Conservation (phyloP, 2,888 invertebrate genomes). For the Diachrysia chrysitis region DNA sequence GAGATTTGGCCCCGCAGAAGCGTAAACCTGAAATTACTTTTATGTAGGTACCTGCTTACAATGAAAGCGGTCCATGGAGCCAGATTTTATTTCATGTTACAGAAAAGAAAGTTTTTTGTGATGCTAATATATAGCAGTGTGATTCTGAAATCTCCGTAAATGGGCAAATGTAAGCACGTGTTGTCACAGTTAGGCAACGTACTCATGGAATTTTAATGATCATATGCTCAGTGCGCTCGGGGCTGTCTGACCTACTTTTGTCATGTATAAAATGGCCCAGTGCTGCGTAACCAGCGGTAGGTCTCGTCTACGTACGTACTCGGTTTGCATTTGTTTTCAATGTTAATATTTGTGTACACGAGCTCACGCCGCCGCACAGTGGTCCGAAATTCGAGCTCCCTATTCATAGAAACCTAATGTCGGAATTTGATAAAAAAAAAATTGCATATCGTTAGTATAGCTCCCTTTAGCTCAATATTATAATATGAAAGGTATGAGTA, state of each 20-base stretch:
- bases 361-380: too few relatives aligned
- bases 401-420: too few relatives aligned
- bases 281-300: constrained; percentile 3
- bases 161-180: constrained; percentile 21
- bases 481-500: too few relatives aligned
- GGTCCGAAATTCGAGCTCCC: too few relatives aligned
- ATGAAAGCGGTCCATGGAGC: neutral
- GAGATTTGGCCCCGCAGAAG: neutral
- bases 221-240: constrained; percentile 37
- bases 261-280: constrained; percentile 24
- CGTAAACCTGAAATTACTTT: constrained; percentile 13
- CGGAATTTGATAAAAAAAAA: too few relatives aligned
- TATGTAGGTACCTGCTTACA: constrained; percentile 1
- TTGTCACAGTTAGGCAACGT: constrained; percentile 27
- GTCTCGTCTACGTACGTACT: constrained; percentile 10
- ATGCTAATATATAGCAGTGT: constrained; percentile 19
- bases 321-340: constrained; percentile 29
- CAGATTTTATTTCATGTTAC: neutral
- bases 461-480: too few relatives aligned
- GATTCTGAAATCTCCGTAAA: constrained; percentile 19
- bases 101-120: neutral
- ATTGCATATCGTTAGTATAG: too few relatives aligned
- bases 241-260: constrained; percentile 52
- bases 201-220: constrained; percentile 57
- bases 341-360: constrained; percentile 15